phyloP scores from a whole-genome alignment of 2,888 invertebrate genomes.

The Sarcophaga caerulescens region DNA sequence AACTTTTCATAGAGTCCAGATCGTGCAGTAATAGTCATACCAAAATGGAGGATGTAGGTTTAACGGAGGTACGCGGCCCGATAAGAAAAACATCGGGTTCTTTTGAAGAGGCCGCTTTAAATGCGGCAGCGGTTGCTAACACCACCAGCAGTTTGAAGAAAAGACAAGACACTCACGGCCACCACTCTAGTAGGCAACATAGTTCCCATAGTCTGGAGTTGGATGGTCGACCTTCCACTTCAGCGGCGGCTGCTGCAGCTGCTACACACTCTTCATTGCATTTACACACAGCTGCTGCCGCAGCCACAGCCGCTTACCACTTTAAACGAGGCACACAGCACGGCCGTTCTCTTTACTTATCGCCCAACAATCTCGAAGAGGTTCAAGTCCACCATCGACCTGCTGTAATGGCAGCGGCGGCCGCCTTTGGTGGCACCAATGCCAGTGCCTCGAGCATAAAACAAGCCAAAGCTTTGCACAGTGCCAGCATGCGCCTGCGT shows the following conservation, averaged over 20 bases:
- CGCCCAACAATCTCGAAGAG: conserved; percentile 80
- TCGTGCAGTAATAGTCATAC: conserved; percentile 81
- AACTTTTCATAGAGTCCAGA: conserved; percentile 78
- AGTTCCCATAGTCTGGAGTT: conserved; percentile 81
- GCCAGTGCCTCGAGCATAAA: conserved; percentile 76
- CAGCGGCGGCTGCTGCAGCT: conserved; percentile 72
- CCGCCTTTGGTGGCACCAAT: conserved; percentile 80
- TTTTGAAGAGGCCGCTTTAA: conserved; percentile 76
- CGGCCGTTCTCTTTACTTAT: conserved; percentile 80
- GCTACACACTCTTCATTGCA: conserved; percentile 75
- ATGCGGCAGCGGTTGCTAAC: conserved; percentile 72
- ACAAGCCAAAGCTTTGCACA: conserved; percentile 80
- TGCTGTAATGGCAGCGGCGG: conserved; percentile 78
- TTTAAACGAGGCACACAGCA: conserved; percentile 80
- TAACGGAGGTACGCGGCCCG: conserved; percentile 65
- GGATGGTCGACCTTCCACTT: conserved; percentile 78
- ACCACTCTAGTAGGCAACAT: conserved; percentile 74
- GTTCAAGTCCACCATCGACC: conserved; percentile 79
- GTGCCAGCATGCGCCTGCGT: conserved; percentile 80
- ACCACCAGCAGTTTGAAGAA: conserved; percentile 77
- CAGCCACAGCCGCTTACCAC: conserved; percentile 78
- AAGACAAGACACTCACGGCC: conserved; percentile 76
- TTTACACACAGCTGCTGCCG: conserved; percentile 77
- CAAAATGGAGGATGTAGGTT: conserved; percentile 79
- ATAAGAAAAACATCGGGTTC: conserved; percentile 77